Evolutionary conservation across 2,113 vertebrate genomes (phyloP), one percentile per base, ranked within the genome.

Genomic region (Toxotes jaculatrix): DNA sequence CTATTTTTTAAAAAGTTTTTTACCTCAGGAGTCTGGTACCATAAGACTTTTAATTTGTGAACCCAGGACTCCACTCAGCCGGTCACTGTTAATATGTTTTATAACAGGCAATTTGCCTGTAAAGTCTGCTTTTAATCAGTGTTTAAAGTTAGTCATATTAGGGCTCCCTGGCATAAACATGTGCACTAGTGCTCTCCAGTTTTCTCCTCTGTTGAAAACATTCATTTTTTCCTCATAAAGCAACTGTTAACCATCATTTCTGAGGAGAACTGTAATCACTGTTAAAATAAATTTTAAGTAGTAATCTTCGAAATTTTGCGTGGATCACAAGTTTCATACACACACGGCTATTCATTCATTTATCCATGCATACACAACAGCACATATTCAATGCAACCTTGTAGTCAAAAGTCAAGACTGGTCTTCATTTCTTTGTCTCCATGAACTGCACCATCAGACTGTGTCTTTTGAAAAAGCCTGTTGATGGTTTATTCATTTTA

Each of bases 401-500:
- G 23, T 62, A 63, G n/a, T 47, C 36, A 40, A 55, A 64, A 67
- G 11, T 12, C 36, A 32, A 10, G 2, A 9, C 55, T 12, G 32
- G 0, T 56, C 43, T 42, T 65, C n/a, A 17, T 36, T 63, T 17
- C 12, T 43, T 43, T 19, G 42, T 38, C 66, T 67, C 27, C 75
- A 88, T 77, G 56, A 74, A 91, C 32, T 74, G 79, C 82, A 82
- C 71, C 75, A 72, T 21, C 49, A 85, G 62, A 80, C 77, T 4
- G 55, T 77, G 82, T 84, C 83, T 93, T 92, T 92, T 93, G 93
- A 94, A 95, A 95, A 95, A 94, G 93, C 93, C 93, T 85, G 92
- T 92, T 89, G 87, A 93, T 92, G 93, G 89, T 96, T 95, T 95
- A 95, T 95, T 95, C 73, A 88, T 93, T 96, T 94, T 92, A 93